Evolutionary conservation across 1,140 invertebrate species (phyloP), one percentile per base, ranked within the genome.

Genomic region (Platorchestia sp.): DNA sequence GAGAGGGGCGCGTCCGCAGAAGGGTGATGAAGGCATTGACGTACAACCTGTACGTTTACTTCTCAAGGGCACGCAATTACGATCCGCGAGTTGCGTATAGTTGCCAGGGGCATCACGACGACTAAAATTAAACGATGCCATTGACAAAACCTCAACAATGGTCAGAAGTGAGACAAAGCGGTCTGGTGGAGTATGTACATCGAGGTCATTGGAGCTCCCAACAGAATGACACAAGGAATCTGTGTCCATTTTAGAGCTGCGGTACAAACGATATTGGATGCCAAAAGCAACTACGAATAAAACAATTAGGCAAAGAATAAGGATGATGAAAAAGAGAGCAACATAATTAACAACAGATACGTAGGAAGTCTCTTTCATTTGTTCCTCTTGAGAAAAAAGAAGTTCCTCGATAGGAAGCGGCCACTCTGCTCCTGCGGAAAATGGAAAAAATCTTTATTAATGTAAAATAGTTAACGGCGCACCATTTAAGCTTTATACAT

Each of bases 61-160:
- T 89, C 87, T 93, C 45, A 93, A 93, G 16, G 91, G 91, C 6
- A 93, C 45, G 10, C 91, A 93, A 45, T 93, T 93, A 0, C 91
- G 43, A 45, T 93, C 91, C 47, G 91, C 40, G 43, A 93, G 91
- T 93, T 93, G 91, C 10, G 91, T 93, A 44, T 93, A 93, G 45
- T 45, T 93, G 0, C 43, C 45, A 40, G 43, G 45, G 36, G 44
- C 10, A 36, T 93, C 91, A 6, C 91, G 91, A 44, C 91, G 91
- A 93, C 45, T 44, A 42, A 95, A 95, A 22, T 45, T 47, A 14
- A 95, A 86, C 7, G 95, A 89, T 45, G 86, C 89, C 95, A 95
- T n/a, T 43, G 95, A 95, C 42, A 95, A 86, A 90, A 95, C 86
- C 45, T 93, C 91, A 45, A 44, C 91, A 40, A 93, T 44, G 45